These are phyloP conservation scores for Polyommatus icarus DNA, from an alignment of 2,888 invertebrate genomes.

Conservation along the genomic window DNA sequence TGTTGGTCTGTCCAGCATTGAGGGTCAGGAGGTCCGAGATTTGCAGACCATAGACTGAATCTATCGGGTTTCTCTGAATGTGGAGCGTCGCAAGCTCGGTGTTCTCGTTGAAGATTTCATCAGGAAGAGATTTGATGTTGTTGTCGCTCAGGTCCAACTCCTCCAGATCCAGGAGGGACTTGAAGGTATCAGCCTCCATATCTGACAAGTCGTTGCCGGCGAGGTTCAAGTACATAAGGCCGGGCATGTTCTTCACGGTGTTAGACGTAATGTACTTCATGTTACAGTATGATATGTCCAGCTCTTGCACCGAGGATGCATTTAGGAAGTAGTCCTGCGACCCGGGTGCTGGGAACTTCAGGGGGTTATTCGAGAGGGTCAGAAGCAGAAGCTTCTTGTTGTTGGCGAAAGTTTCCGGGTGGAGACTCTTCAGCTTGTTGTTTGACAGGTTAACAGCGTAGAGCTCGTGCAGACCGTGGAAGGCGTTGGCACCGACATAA, in stretches of 20 bases:
- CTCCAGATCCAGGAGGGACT: constrained; percentile 82
- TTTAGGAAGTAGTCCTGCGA: constrained; percentile 78
- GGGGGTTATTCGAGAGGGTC: constrained; percentile 84
- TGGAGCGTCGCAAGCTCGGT: constrained; percentile 84
- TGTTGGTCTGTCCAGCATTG: constrained; percentile 85
- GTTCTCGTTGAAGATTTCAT: constrained; percentile 84
- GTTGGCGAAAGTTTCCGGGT: constrained; percentile 85
- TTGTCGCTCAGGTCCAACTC: constrained; percentile 88
- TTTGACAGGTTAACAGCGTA: constrained; percentile 85
- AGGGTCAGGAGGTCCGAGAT: constrained; percentile 83
- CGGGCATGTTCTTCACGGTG: constrained; percentile 83
- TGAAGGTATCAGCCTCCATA: constrained; percentile 82
- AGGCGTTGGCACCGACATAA: constrained; percentile 84
- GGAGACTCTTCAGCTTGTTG: constrained; percentile 83
- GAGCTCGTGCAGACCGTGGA: constrained; percentile 83
- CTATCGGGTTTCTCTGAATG: constrained; percentile 85
- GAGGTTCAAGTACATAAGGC: constrained; percentile 84
- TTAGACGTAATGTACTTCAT: constrained; percentile 82
- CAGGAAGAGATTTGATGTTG: constrained; percentile 81
- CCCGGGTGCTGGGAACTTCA: constrained; percentile 70
- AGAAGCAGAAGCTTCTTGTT: constrained; percentile 84
- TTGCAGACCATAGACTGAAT: constrained; percentile 81
- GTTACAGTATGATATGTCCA: constrained; percentile 86
- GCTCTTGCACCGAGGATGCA: constrained; percentile 84
- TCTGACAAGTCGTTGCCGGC: constrained; percentile 84